A percentile compares a stretch with the other conserved stretches of the same genome.
Evolutionary conservation across 2,888 invertebrate species (phyloP).

Genomic region (Alviniconcha strummeri): DNA sequence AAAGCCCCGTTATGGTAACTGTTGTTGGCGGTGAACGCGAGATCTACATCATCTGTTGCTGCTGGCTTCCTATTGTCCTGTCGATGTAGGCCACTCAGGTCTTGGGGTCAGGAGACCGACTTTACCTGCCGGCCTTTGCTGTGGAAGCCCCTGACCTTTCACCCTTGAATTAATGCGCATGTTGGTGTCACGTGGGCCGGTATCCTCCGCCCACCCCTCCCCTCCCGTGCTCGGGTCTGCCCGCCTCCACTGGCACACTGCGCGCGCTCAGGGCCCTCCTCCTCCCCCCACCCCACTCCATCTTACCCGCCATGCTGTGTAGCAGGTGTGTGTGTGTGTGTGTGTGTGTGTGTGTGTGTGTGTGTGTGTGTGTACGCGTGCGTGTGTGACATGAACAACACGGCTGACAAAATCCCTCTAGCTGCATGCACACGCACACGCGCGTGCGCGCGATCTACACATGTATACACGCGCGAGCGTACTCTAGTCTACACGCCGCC

Average conservation of each 20-base stretch:
- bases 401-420: no score
- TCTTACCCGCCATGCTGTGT: neutral
- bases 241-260: neutral
- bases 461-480: no score
- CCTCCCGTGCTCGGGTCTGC: neutral
- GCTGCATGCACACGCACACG: no score
- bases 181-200: neutral
- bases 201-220: slow-evolving; percentile 8
- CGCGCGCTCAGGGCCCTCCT: neutral
- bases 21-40: no score
- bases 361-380: no score
- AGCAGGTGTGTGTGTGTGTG: neutral
- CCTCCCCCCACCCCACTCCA: neutral
- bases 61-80: no score
- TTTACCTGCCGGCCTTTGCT: neutral
- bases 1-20: no score
- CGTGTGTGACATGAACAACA: no score
- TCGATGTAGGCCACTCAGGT: no score
- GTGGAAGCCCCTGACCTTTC: neutral
- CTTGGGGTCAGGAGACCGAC: neutral
- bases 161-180: neutral
- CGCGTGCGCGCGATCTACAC: no score
- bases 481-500: no score
- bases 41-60: no score
- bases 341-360: neutral